These are phyloP conservation scores for Caprella mutica DNA, from an alignment of 2,888 invertebrate species.

Conservation along the genomic window DNA sequence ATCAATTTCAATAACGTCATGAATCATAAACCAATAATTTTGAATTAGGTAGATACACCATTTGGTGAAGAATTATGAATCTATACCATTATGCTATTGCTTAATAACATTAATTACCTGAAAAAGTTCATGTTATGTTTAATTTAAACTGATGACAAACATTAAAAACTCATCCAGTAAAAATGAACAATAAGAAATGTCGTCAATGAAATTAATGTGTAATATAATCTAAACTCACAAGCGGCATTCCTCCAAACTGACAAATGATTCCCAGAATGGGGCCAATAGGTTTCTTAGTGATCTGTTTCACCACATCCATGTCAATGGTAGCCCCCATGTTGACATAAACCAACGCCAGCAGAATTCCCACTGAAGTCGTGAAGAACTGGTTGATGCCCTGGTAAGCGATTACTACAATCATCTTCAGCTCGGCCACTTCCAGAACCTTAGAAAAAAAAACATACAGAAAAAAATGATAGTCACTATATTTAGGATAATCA, in stretches of 20 bases:
- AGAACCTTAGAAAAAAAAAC: too few species aligned
- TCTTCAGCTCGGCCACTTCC: neutral
- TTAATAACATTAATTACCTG: neutral
- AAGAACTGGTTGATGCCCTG: conserved; percentile 48
- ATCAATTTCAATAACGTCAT: too few species aligned
- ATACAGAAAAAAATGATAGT: too few species aligned
- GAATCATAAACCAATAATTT: too few species aligned
- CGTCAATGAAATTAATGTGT: neutral
- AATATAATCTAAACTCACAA: conserved; percentile 47
- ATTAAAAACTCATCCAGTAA: too few species aligned
- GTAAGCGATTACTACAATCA: conserved; percentile 24
- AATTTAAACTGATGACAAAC: neutral
- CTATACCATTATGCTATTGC: neutral
- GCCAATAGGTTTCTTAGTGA: conserved; percentile 59
- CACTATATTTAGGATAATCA: too few species aligned
- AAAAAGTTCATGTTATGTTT: neutral
- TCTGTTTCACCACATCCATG: conserved; percentile 55
- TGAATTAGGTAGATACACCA: neutral
- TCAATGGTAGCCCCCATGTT: conserved; percentile 85
- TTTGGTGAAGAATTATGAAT: neutral
- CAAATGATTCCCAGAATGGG: conserved; percentile 64
- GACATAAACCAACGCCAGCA: conserved; percentile 69
- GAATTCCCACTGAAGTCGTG: conserved; percentile 57
- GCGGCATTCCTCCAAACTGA: conserved; percentile 75
- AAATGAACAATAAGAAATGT: too few species aligned